Conservation (phyloP, 2,888 invertebrate genomes). For the Automeris io region DNA sequence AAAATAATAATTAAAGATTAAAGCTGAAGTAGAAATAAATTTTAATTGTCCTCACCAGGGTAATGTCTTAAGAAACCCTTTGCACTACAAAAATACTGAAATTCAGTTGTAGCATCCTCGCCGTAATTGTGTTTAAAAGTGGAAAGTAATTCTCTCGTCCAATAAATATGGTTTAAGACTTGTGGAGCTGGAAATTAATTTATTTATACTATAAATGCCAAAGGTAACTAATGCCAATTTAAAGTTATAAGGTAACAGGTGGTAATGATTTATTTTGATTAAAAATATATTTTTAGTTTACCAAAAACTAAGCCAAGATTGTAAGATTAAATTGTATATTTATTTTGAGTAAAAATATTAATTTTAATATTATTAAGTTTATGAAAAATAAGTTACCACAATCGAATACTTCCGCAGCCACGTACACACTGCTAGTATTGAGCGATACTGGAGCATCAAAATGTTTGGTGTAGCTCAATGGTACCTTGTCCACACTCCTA, state of each 20-base stretch:
- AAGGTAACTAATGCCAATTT: too few relatives aligned
- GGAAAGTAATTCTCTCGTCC: constrained; percentile 53
- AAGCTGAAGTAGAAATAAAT: too few relatives aligned
- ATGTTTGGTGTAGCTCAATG: constrained; percentile 41
- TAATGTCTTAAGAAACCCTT: constrained; percentile 65
- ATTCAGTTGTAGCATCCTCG: constrained; percentile 55
- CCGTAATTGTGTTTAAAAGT: constrained; percentile 60
- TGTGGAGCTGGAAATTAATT: constrained; percentile 27
- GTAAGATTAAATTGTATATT: too few relatives aligned
- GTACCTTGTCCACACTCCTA: constrained; percentile 37
- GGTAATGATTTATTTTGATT: too few relatives aligned
- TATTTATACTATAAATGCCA: too few relatives aligned
- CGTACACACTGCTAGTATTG: constrained; percentile 54
- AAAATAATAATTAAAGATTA: too few relatives aligned
- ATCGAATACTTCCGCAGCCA: constrained; percentile 54
- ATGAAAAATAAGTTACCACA: constrained; percentile 40
- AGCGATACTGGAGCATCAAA: constrained; percentile 51
- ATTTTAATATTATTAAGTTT: constrained; percentile 1
- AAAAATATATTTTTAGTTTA: too few relatives aligned
- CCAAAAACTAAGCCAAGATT: too few relatives aligned
- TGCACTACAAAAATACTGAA: constrained; percentile 66
- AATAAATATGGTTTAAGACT: constrained; percentile 43
- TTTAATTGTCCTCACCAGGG: constrained; percentile 57
- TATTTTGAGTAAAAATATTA: too few relatives aligned
- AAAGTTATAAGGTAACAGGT: too few relatives aligned